Conservation (phyloP, 2,797 vertebrate genomes). For the Lepus oiostolus region DNA sequence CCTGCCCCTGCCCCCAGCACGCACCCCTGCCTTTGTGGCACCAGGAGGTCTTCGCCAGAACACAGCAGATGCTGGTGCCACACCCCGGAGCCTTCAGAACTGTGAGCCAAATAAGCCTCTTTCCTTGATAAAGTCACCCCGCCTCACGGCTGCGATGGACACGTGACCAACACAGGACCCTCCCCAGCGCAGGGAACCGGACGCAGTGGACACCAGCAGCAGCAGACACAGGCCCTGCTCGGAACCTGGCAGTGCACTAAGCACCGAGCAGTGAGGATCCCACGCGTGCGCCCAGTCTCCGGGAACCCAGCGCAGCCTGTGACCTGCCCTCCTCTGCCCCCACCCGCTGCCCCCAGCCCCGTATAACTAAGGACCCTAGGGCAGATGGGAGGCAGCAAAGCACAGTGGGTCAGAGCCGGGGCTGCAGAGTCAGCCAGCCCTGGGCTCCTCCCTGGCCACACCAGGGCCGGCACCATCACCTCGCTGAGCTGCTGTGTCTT, state of each 20-base stretch:
- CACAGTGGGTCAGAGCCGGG: not conserved
- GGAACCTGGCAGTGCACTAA: not conserved
- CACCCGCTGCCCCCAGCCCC: too few species aligned
- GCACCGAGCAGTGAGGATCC: too few species aligned
- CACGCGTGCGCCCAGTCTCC: not conserved
- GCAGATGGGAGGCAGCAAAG: not conserved
- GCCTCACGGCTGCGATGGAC: too few species aligned
- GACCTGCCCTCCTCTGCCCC: not conserved
- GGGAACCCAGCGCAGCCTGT: not conserved
- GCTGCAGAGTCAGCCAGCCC: not conserved
- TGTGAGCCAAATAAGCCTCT: too few species aligned
- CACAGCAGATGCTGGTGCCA: too few species aligned
- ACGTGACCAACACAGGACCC: too few species aligned
- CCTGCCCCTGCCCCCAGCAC: too few species aligned
- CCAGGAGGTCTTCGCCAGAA: too few species aligned
- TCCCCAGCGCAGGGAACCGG: not conserved
- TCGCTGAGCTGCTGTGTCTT: not conserved
- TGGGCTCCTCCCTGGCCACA: not conserved
- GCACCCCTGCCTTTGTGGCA: too few species aligned
- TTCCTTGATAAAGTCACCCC: too few species aligned
- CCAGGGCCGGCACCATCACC: fast-evolving
- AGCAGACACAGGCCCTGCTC: not conserved
- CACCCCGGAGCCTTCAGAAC: too few species aligned
- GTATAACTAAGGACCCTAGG: not conserved
- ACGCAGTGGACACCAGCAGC: not conserved